Evolutionary conservation across 2,113 vertebrate species (phyloP).

Genomic region (Cavia porcellus): DNA sequence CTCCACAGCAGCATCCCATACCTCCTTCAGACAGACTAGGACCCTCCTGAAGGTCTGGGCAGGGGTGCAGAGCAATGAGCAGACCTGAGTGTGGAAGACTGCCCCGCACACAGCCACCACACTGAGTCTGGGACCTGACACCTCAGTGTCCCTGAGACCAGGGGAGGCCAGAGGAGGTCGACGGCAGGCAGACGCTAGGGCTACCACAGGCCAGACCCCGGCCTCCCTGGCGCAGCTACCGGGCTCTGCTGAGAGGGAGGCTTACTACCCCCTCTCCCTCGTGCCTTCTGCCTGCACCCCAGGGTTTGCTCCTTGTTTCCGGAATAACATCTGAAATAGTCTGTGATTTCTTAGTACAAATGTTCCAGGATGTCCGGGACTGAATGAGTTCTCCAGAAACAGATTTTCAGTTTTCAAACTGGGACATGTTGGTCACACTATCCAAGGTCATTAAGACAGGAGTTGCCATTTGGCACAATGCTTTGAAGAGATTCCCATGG

Average conservation of each 20-base stretch:
- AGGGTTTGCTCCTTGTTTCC: neutral
- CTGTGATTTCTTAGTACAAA: neutral
- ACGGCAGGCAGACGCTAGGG: neutral
- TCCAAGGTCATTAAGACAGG: neutral
- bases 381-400: neutral
- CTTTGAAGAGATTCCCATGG: neutral
- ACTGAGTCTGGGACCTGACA: neutral
- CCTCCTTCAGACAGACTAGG: neutral
- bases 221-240: neutral
- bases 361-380: neutral
- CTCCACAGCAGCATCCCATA: neutral
- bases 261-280: neutral
- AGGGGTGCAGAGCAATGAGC: neutral
- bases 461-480: neutral
- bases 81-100: neutral
- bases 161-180: neutral
- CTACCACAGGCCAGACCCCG: neutral
- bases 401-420: neutral
- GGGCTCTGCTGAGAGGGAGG: neutral
- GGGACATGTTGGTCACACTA: neutral
- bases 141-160: neutral
- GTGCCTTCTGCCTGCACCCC: neutral
- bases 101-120: accelerated
- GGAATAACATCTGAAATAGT: neutral
- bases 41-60: neutral